These are phyloP conservation scores for Champsocephalus gunnari DNA, from an alignment of 2,797 vertebrate species.

Conservation along the genomic window DNA sequence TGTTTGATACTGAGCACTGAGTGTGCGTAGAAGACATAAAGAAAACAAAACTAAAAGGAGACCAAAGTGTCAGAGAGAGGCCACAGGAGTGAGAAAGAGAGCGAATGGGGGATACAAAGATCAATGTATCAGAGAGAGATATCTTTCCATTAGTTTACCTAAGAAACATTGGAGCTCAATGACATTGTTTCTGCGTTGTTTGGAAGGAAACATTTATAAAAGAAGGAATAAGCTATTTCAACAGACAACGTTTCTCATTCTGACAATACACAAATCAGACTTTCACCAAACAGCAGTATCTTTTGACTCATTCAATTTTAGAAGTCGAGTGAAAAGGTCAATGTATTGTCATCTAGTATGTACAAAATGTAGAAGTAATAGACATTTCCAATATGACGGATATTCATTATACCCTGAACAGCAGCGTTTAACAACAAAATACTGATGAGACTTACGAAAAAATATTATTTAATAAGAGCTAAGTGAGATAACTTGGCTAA, in stretches of 20 bases:
- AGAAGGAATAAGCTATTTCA: slow-evolving; percentile 26
- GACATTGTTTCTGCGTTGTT: slow-evolving; percentile 57
- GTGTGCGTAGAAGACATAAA: slow-evolving; percentile 10
- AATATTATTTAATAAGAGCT: no score
- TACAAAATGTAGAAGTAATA: slow-evolving; percentile 1
- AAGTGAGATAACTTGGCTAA: not conserved
- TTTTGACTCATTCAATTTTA: slow-evolving; percentile 61
- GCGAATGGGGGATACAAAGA: slow-evolving; percentile 43
- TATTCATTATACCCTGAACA: slow-evolving; percentile 9
- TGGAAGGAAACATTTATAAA: slow-evolving; percentile 50
- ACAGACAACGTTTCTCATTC: not conserved
- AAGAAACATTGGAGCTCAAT: slow-evolving; percentile 68
- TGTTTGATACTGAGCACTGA: slow-evolving; percentile 38
- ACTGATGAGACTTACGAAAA: not conserved
- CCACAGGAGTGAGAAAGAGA: slow-evolving; percentile 35
- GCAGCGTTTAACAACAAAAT: not conserved
- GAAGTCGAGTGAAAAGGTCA: slow-evolving; percentile 53
- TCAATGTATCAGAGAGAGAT: slow-evolving; percentile 64
- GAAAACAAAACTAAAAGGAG: not conserved
- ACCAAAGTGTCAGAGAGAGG: slow-evolving; percentile 6
- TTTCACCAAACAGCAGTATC: slow-evolving; percentile 44
- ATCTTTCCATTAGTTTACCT: slow-evolving; percentile 57
- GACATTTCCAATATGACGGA: slow-evolving; percentile 20
- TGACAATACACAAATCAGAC: slow-evolving; percentile 47
- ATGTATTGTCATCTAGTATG: slow-evolving; percentile 29